Evolutionary conservation across 2,113 vertebrate species (phyloP).

Genomic region (Rhea americana): DNA sequence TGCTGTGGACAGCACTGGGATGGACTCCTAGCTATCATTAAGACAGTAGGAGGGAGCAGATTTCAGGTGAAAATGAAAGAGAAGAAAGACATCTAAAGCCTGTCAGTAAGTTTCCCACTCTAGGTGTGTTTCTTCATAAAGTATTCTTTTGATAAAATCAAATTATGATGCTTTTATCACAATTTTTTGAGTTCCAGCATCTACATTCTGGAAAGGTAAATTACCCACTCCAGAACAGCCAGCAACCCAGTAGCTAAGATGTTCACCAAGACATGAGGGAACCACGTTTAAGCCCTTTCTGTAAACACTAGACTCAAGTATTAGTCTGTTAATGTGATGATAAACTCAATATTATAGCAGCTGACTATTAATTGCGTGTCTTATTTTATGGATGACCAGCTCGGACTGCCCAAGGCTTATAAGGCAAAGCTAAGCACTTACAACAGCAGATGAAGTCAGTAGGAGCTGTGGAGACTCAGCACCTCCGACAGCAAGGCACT

Average conservation of each 20-base stretch:
- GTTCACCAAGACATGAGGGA: neutral
- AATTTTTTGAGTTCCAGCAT: neutral
- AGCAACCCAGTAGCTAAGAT: neutral
- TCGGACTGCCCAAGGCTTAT: neutral
- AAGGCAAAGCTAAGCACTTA: neutral
- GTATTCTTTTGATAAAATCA: neutral
- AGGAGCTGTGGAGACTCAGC: conserved; percentile 8
- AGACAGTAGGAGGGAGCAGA: neutral
- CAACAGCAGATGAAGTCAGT: neutral
- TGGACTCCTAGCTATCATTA: neutral
- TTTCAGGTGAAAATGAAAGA: neutral
- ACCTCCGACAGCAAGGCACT: conserved; percentile 13
- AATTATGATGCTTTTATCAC: neutral
- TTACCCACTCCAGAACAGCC: neutral
- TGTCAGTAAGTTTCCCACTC: neutral
- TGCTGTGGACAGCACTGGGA: neutral
- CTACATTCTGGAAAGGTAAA: neutral
- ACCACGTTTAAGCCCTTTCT: neutral
- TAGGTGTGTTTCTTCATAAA: neutral
- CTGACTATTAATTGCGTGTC: conserved; percentile 8
- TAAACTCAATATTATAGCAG: neutral
- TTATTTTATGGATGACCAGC: conserved; percentile 27
- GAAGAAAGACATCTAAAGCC: neutral
- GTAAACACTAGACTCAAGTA: neutral
- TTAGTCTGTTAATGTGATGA: neutral